Percentiles rank a stretch among this genome's conserved stretches.
These are phyloP conservation scores for Coregonus ussuriensis DNA, from an alignment of 2,797 vertebrate genomes.

Conservation along the genomic window DNA sequence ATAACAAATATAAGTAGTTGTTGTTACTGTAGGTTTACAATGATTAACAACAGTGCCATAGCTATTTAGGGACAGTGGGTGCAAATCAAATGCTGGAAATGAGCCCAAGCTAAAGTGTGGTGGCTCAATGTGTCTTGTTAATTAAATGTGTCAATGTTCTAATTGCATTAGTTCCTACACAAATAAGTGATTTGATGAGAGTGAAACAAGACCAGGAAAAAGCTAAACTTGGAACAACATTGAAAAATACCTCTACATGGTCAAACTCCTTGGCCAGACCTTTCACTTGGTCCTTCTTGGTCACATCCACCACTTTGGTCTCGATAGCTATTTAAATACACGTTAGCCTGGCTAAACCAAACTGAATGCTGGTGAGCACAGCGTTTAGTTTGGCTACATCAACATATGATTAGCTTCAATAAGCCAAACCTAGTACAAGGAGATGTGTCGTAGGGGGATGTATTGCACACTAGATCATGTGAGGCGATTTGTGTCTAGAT, in stretches of 20 bases:
- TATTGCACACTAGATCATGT: not conserved
- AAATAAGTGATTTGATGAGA: not conserved
- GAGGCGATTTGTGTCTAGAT: conserved; percentile 28
- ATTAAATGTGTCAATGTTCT: not conserved
- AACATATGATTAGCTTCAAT: too few species aligned
- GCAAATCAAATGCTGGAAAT: not conserved
- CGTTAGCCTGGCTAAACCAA: too few species aligned
- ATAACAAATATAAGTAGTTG: not conserved
- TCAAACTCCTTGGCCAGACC: conserved; percentile 84
- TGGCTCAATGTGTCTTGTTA: not conserved
- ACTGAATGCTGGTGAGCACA: too few species aligned
- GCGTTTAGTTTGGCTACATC: too few species aligned
- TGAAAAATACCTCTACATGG: conserved; percentile 89
- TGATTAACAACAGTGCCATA: not conserved
- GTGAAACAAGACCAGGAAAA: not conserved
- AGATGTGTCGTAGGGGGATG: not conserved
- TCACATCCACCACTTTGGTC: conserved; percentile 86
- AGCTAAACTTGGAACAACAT: conserved; percentile 60
- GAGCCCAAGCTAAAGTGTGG: not conserved
- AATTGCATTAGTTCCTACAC: not conserved
- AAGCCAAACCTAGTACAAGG: too few species aligned
- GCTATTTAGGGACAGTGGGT: not conserved
- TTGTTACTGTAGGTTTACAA: not conserved
- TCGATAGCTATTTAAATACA: conserved; percentile 79
- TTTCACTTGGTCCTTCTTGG: conserved; percentile 85